Percentiles rank a stretch among this genome's conserved stretches.
These are phyloP conservation scores for Python bivittatus DNA, from an alignment of 2,113 vertebrate genomes.

Conservation along the genomic window DNA sequence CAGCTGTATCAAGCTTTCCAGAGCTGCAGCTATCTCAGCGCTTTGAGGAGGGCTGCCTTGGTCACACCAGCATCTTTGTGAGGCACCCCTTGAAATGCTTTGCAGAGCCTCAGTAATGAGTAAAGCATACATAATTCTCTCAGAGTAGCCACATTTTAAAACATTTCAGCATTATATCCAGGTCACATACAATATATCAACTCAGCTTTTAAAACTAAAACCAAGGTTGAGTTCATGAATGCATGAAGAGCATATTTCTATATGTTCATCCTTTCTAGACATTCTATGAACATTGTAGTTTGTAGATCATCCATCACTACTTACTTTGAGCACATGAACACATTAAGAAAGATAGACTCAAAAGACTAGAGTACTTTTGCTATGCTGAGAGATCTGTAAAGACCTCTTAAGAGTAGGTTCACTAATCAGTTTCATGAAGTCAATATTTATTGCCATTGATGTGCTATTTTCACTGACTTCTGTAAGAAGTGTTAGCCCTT, in stretches of 20 bases:
- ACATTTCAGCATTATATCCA: neutral
- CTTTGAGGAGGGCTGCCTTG: neutral
- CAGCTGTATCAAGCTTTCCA: neutral
- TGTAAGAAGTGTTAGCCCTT: slow-evolving; percentile 7
- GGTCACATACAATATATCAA: neutral
- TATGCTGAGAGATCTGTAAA: neutral
- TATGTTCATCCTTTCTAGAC: neutral
- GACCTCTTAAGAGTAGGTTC: neutral
- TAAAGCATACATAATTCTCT: neutral
- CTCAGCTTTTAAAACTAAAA: neutral
- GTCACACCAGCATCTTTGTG: neutral
- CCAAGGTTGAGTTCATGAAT: neutral
- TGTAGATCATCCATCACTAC: neutral
- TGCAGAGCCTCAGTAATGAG: neutral
- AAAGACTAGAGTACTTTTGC: neutral
- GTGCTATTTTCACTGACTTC: slow-evolving; percentile 30
- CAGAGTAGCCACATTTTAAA: neutral
- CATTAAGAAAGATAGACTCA: neutral
- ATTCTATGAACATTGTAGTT: neutral
- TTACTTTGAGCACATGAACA: neutral
- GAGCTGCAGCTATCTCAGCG: neutral
- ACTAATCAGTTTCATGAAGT: neutral
- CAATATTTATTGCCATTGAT: neutral
- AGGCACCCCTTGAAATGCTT: neutral
- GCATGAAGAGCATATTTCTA: neutral